Conservation (phyloP, 2,113 vertebrate species). For the Lichenostomus cassidix region DNA sequence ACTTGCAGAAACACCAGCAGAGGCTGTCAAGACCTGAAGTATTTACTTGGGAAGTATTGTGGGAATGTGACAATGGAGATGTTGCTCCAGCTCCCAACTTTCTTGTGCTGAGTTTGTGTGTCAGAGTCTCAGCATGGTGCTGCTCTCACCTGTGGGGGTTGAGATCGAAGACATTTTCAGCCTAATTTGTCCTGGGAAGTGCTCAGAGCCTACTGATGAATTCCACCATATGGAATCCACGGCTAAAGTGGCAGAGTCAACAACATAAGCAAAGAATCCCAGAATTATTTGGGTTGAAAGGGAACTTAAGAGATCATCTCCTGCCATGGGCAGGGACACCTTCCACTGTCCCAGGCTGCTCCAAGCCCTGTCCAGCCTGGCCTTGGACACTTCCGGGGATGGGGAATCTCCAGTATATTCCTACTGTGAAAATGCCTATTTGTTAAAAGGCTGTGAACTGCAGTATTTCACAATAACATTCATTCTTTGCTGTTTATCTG, state of each 20-base stretch:
- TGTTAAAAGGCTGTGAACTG: background rate
- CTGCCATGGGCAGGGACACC: background rate
- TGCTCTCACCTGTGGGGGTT: background rate
- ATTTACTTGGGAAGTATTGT: background rate
- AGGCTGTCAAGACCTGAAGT: background rate
- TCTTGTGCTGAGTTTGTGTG: background rate
- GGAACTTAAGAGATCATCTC: background rate
- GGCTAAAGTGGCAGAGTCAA: background rate
- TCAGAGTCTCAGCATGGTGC: fast-evolving
- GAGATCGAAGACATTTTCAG: background rate
- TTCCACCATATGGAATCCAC: background rate
- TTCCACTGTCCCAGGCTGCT: background rate
- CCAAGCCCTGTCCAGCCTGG: fast-evolving
- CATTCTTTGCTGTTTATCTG: background rate
- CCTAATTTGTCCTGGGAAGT: background rate
- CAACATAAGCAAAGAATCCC: background rate
- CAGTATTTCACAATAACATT: background rate
- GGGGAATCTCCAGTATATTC: background rate
- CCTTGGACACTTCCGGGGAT: background rate
- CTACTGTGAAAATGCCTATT: background rate
- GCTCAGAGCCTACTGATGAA: fast-evolving
- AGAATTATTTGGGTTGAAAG: background rate
- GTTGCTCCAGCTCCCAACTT: background rate
- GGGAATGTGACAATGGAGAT: background rate
- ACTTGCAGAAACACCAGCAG: background rate